A percentile compares a stretch with the other conserved stretches of the same genome.
Conservation (phyloP, 2,888 invertebrate genomes). For the Spodoptera littoralis region DNA sequence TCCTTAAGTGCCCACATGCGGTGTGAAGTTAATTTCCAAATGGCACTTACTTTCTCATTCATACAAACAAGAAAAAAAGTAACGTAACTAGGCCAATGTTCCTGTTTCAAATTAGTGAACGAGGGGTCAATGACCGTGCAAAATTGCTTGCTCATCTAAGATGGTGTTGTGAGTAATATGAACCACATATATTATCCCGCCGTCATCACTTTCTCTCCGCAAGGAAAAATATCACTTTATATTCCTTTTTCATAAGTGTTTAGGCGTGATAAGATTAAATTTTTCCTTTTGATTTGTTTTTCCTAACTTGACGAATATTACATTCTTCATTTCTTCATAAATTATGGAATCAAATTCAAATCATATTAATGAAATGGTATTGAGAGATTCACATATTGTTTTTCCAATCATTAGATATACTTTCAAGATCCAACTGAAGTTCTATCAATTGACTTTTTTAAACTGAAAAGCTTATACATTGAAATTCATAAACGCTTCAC, state of each 20-base stretch:
- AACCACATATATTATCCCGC: background rate
- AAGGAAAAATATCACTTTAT: background rate
- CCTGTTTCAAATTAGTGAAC: slow-evolving; percentile 9
- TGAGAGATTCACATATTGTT: no score
- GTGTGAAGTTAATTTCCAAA: slow-evolving; percentile 4
- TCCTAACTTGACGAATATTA: no score
- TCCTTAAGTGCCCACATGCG: slow-evolving; percentile 8
- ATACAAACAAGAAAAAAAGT: slow-evolving; percentile 11
- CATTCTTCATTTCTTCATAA: no score
- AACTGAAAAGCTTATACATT: no score
- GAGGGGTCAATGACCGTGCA: slow-evolving; percentile 5
- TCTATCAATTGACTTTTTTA: no score
- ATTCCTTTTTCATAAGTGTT: background rate
- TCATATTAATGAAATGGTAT: no score
- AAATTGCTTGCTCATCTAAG: slow-evolving; percentile 24
- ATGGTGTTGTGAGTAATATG: background rate
- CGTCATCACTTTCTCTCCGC: background rate
- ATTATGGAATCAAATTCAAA: no score
- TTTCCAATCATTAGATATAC: no score
- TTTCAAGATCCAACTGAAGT: no score
- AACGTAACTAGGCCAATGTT: slow-evolving; percentile 27
- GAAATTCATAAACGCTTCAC: no score
- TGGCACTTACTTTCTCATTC: background rate
- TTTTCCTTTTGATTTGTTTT: no score
- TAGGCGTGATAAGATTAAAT: no score